Evolutionary conservation across 2,797 vertebrate species (phyloP).

Genomic region (Acrocephalus scirpaceus): DNA sequence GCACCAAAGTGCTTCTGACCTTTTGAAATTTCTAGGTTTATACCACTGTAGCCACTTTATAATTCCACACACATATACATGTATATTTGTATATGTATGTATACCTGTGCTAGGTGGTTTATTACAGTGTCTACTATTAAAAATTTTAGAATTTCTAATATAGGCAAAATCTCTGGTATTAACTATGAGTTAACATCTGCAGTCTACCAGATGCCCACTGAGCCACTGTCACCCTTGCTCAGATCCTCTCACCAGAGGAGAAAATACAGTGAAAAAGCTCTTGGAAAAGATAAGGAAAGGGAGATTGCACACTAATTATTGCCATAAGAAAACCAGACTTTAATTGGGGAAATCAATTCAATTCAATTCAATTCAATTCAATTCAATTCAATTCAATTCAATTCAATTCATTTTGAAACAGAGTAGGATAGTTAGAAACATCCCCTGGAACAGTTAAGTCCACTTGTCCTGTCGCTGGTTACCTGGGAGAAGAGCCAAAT

Average conservation of each 20-base stretch:
- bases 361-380: background rate
- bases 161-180: background rate
- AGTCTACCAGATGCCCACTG: background rate
- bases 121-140: background rate
- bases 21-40: background rate
- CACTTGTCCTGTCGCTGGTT: rapidly evolving
- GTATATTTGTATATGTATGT: background rate
- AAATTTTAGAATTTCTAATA: background rate
- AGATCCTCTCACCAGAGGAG: background rate
- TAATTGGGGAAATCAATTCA: background rate
- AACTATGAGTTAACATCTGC: background rate
- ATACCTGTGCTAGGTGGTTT: background rate
- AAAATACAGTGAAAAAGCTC: background rate
- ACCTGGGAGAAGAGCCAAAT: background rate
- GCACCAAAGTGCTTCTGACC: background rate
- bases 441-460: background rate
- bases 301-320: background rate
- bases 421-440: background rate
- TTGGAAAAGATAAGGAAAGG: background rate
- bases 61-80: background rate
- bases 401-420: background rate
- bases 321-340: background rate
- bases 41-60: background rate
- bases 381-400: background rate
- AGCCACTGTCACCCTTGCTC: background rate